Base-by-base conservation (phyloP, 2,797 vertebrate species). In the Peromyscus aztecus region DNA sequence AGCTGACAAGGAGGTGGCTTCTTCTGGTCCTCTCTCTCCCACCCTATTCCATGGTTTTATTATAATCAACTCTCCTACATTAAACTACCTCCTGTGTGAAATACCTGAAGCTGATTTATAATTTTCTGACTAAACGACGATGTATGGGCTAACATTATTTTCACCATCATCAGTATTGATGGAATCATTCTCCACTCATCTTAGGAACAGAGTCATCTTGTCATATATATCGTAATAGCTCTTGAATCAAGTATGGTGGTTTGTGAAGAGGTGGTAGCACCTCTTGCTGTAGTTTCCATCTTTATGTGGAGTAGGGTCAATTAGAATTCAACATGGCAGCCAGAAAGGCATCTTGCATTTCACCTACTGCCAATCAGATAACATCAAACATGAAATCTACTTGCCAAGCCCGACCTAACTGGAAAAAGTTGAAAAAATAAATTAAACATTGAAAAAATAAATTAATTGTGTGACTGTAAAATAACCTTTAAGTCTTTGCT, bases 311-410 rank as follows among this genome's bases (percentile, higher is more conserved):
- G 7, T 29, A 69, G 65, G 67, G 71, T 12, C 69, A 43, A 37
- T 0, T 90, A 78, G 52, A 96, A 73, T 90, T 82, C 80, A 95
- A 21, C 61, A 24, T 69, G 24, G n/a, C 12, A 71, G 43, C 40
- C 63, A 78, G 83, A 91, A 73, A 73, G 87, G 14, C 14, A 37
- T 46, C 31, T 90, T 92, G 34, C 59, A 65, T 89, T 69, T 84
- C 40, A 75, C 29, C 57, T 83, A 46, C 9, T 34, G 23, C 4
- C 65, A 67, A 57, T 71, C 29, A 85, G 63, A 46, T 19, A 75
- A 4, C 29, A 80, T 94, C 95, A 83, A 63, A 90, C 69, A 61
- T 29, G 34, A 92, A 91, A 92, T 89, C 19, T 77, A 77, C 83
- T 77, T 75, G 73, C 67, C 43, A 37, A 71, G 81, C 6, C 27